Conservation (phyloP, 2,888 invertebrate genomes). For the Pantelozetes paolii region DNA sequence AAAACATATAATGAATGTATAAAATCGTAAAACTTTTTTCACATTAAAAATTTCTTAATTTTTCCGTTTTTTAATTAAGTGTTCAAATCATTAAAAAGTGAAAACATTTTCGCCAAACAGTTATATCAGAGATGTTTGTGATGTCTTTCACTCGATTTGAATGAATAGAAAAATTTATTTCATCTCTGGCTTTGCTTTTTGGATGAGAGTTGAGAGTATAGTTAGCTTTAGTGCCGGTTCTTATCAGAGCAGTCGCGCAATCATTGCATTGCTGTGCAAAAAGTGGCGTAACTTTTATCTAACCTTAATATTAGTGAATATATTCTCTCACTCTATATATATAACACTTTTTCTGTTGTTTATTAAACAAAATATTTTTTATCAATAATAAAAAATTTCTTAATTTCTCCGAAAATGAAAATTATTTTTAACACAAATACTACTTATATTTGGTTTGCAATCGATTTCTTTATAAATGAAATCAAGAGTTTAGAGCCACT, state of each 20-base stretch:
- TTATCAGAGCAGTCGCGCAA: constrained; percentile 6
- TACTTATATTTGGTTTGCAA: background rate
- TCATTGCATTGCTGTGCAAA: background rate
- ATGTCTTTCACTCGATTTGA: background rate
- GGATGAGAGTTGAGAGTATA: background rate
- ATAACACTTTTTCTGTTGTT: background rate
- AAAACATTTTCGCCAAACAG: background rate
- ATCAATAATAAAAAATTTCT: background rate
- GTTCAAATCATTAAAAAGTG: no score
- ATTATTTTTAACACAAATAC: background rate
- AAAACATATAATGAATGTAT: no score
- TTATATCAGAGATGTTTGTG: background rate
- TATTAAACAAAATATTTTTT: background rate
- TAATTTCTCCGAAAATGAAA: background rate
- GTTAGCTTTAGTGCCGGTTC: background rate
- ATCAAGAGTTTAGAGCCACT: background rate
- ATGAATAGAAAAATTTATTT: background rate
- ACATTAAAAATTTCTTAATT: no score
- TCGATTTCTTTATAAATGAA: background rate
- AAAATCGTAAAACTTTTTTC: no score
- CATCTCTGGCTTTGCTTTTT: constrained; percentile 1
- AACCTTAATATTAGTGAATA: background rate
- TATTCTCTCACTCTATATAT: background rate
- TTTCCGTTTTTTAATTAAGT: no score
- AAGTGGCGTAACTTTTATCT: background rate